A percentile compares a stretch with the other conserved stretches of the same genome.
Evolutionary conservation across 2,888 invertebrate species (phyloP).

Genomic region (Meiosimyza decipiens): DNA sequence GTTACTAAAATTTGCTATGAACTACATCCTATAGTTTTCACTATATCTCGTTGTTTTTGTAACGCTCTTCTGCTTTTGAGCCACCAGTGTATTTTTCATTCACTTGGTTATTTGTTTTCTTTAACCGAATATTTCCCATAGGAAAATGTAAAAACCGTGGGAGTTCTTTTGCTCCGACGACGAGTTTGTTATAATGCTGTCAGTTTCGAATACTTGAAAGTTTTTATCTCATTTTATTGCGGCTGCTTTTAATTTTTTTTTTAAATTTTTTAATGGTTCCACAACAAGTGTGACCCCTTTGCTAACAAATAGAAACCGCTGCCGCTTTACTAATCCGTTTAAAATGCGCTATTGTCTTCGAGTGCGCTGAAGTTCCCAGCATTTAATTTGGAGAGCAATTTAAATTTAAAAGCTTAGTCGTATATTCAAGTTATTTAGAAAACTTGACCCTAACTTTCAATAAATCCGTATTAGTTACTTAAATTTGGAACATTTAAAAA

Average conservation of each 20-base stretch:
- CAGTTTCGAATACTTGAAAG: conserved; percentile 8
- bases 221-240: conserved; percentile 8
- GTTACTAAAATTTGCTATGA: no score
- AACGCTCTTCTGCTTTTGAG: no score
- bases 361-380: no score
- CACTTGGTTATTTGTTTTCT: not conserved
- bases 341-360: no score
- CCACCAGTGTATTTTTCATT: conserved; percentile 6
- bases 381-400: no score
- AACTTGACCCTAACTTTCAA: no score
- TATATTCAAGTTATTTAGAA: no score
- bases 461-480: no score
- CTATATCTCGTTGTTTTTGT: no score
- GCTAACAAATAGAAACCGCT: not conserved
- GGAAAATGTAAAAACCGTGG: conserved; percentile 37
- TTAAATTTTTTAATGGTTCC: not conserved
- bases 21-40: not conserved
- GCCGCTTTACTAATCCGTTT: not conserved
- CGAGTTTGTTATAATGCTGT: not conserved
- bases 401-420: no score
- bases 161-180: conserved; percentile 26
- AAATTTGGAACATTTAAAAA: no score
- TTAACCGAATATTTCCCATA: conserved; percentile 23
- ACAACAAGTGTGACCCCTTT: not conserved
- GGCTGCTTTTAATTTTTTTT: not conserved